Evolutionary conservation across 2,113 vertebrate species (phyloP), one percentile per base, ranked within the genome.

Genomic region (Dascyllus trimaculatus): DNA sequence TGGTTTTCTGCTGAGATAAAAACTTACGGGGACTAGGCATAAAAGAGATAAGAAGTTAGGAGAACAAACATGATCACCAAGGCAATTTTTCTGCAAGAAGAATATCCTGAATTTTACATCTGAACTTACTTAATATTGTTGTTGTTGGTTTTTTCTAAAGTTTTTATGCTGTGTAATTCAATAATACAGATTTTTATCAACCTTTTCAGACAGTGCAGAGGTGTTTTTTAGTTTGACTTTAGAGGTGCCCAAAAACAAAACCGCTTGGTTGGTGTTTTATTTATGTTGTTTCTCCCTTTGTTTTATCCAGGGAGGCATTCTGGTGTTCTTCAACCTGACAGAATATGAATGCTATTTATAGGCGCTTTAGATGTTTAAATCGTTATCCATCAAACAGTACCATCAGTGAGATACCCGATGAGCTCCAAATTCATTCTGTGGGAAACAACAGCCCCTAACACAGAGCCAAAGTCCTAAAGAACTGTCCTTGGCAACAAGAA

Each of bases 1-100:
- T 80, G 53, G 4, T 75, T 82, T n/a, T 64, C 29, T 71, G 22
- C 53, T 60, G 14, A 77, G 69, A 85, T 83, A 83, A 88, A 75
- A 83, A 72, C n/a, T 56, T 78, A 22, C 25, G 48, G 29, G 56
- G 29, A 71, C 60, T 43, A 58, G 70, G 35, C 59, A 14, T 57
- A 70, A 71, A 73, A 69, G 43, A 71, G 71, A 81, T 85, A 82
- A 84, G 35, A 64, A 63, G 45, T 54, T 26, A 65, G 18, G 22
- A 75, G 22, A 75, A 71, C 86, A 32, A 59, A n/a, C 11, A 70
- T 45, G 35, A 62, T 61, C 6, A 5, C 19, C 69, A 45, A 82
- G 52, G 65, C 46, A 71, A 70, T 81, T 72, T 63, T 7, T 78
- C 59, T 40, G 22, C 32, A 54, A 51, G 54, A 70, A 40, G 64